Conservation (phyloP, 2,797 vertebrate species). For the Serranus cabrilla region DNA sequence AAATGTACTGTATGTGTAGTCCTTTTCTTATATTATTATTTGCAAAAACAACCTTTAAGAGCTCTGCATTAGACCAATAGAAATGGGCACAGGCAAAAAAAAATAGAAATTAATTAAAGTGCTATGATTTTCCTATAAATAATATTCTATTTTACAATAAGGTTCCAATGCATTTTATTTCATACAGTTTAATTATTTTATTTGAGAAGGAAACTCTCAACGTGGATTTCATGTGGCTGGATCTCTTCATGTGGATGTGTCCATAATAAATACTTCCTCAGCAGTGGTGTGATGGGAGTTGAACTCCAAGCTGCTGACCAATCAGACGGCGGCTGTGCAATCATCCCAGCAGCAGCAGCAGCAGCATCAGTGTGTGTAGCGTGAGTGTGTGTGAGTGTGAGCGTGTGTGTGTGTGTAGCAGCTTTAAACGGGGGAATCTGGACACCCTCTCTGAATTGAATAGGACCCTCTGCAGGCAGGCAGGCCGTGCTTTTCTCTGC, state of each 20-base stretch:
- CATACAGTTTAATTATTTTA: too few relatives aligned
- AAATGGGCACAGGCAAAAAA: too few relatives aligned
- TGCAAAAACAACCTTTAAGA: too few relatives aligned
- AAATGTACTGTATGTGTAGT: too few relatives aligned
- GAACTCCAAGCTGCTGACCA: constrained; percentile 73
- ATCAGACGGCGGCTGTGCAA: constrained; percentile 67
- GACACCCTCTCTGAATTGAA: constrained; percentile 69
- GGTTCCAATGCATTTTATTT: too few relatives aligned
- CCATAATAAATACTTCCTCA: constrained; percentile 45
- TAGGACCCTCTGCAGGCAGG: constrained; percentile 61
- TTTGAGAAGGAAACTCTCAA: too few relatives aligned
- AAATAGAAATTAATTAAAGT: too few relatives aligned
- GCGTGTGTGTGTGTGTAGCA: constrained; percentile 28
- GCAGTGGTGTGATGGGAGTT: constrained; percentile 79
- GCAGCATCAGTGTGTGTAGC: constrained; percentile 50
- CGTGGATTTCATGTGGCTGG: too few relatives aligned
- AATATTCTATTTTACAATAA: too few relatives aligned
- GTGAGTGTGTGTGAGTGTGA: constrained; percentile 24
- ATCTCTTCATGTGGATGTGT: not conserved
- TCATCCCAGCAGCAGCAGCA: constrained; percentile 69
- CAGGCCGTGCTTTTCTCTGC: constrained; percentile 65
- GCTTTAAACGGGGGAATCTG: constrained; percentile 64
- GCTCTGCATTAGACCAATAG: too few relatives aligned
- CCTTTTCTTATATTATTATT: too few relatives aligned
- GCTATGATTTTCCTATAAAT: too few relatives aligned